phyloP scores from a whole-genome alignment of 2,888 invertebrate species.

The Junonia oenone region DNA sequence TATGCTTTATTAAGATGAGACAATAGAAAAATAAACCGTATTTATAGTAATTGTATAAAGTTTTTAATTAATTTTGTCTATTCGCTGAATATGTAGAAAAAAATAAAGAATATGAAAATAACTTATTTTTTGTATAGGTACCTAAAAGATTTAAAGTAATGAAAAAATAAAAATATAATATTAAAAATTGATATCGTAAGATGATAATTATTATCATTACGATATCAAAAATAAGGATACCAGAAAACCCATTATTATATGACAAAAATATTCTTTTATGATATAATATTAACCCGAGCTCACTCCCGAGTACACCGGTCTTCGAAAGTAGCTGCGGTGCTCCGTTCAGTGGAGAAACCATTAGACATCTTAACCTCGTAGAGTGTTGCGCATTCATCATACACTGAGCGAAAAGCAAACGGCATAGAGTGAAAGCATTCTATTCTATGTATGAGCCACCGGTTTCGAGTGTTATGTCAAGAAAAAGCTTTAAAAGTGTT shows the following conservation, averaged over 20 bases:
- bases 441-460: slow-evolving; percentile 10
- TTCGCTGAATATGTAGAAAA: too few relatives aligned
- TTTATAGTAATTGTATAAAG: too few relatives aligned
- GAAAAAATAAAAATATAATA: too few relatives aligned
- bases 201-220: too few relatives aligned
- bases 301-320: neutral
- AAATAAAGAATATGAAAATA: too few relatives aligned
- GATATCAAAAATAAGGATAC: neutral
- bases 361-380: slow-evolving; percentile 29
- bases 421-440: slow-evolving; percentile 12
- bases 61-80: too few relatives aligned
- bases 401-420: slow-evolving; percentile 21
- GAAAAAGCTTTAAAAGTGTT: slow-evolving; percentile 17
- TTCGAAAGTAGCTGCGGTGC: neutral
- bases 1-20: neutral
- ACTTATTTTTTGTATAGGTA: too few relatives aligned
- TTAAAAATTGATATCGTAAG: too few relatives aligned
- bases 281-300: neutral
- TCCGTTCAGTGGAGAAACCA: slow-evolving; percentile 20
- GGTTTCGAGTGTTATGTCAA: slow-evolving; percentile 20
- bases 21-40: too few relatives aligned
- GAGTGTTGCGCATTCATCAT: slow-evolving; percentile 17
- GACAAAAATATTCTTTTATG: too few relatives aligned
- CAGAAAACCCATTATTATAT: neutral
- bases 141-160: too few relatives aligned